phyloP scores from a whole-genome alignment of 2,888 invertebrate genomes.

The Agonopterix alstromeriana region DNA sequence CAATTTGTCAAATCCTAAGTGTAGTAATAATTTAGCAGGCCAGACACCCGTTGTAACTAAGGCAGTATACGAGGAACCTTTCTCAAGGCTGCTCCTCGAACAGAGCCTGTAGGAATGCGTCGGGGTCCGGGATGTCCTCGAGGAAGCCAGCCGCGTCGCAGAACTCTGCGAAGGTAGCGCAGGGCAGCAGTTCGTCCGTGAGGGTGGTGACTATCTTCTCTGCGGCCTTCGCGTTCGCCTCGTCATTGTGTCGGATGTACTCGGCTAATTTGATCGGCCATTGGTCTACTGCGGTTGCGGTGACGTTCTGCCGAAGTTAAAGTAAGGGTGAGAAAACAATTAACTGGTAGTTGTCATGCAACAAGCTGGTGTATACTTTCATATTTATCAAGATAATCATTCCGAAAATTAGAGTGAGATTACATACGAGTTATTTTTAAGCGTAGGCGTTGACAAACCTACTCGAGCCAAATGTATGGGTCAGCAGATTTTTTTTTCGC shows the following conservation, averaged over 20 bases:
- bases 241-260: constrained; percentile 96
- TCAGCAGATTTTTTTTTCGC: too few relatives aligned
- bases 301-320: constrained; percentile 76
- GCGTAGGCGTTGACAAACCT: too few relatives aligned
- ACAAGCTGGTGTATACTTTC: too few relatives aligned
- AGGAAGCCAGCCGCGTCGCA: constrained; percentile 93
- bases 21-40: constrained; percentile 22
- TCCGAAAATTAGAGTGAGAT: too few relatives aligned
- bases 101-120: constrained; percentile 50
- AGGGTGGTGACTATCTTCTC: constrained; percentile 88
- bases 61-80: constrained; percentile 38
- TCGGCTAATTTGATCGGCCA: constrained; percentile 95
- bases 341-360: too few relatives aligned
- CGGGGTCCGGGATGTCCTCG: constrained; percentile 81
- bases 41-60: constrained; percentile 45
- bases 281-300: constrained; percentile 83
- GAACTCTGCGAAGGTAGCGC: constrained; percentile 93
- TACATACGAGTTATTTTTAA: too few relatives aligned
- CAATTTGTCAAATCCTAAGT: constrained; percentile 16
- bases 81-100: constrained; percentile 57
- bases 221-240: constrained; percentile 90
- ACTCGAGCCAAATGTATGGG: too few relatives aligned
- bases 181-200: constrained; percentile 92
- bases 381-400: too few relatives aligned
- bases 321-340: too few relatives aligned